Evolutionary conservation across 1,140 invertebrate species (phyloP).

Genomic region (Lerema accius): DNA sequence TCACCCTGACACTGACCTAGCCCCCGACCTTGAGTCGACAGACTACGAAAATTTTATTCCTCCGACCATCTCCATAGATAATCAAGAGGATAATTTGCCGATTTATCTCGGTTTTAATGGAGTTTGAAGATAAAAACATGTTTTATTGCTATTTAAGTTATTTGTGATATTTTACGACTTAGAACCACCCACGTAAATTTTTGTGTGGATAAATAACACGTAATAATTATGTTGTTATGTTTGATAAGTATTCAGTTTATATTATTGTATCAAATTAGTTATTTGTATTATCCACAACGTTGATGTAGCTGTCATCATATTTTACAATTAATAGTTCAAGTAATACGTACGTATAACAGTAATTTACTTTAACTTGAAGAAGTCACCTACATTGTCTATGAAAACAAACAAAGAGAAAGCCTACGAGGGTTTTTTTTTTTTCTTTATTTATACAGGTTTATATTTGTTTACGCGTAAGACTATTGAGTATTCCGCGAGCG

Average conservation of each 20-base stretch:
- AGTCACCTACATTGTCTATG: too few relatives aligned
- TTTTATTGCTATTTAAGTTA: conserved; percentile 18
- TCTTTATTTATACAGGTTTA: too few relatives aligned
- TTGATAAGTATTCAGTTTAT: background rate
- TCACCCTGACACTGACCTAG: conserved; percentile 64
- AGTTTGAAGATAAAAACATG: conserved; percentile 13
- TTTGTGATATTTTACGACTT: conserved; percentile 5
- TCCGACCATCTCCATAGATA: conserved; percentile 43
- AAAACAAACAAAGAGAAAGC: too few relatives aligned
- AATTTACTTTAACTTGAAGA: too few relatives aligned
- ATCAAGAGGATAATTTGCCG: conserved; percentile 40
- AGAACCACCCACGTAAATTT: background rate
- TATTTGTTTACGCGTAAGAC: too few relatives aligned
- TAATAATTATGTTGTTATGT: conserved; percentile 1
- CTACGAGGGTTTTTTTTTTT: too few relatives aligned
- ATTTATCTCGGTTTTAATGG: conserved; percentile 20
- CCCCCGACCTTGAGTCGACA: conserved; percentile 51
- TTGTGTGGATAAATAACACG: background rate
- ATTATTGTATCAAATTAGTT: too few relatives aligned
- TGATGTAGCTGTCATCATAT: too few relatives aligned
- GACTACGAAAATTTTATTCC: conserved; percentile 43
- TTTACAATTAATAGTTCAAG: too few relatives aligned
- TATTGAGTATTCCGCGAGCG: too few relatives aligned
- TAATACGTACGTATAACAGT: too few relatives aligned
- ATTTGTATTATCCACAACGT: too few relatives aligned